phyloP scores from a whole-genome alignment of 2,797 vertebrate genomes.

The Poeciliopsis paucimaculata region DNA sequence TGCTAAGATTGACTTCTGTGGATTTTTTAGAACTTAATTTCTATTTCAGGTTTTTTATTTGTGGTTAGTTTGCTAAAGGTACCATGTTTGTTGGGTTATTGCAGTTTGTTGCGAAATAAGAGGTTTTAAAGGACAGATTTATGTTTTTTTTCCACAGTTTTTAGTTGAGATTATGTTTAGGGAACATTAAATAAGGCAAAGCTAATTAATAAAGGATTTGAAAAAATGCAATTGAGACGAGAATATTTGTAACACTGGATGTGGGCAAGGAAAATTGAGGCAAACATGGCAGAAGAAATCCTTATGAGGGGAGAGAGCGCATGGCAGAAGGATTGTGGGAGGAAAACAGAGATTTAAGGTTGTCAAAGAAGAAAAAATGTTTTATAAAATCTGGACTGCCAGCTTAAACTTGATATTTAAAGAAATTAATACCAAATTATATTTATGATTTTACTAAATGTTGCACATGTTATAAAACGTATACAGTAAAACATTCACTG shows the following conservation, averaged over 20 bases:
- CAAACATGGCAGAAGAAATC: not conserved
- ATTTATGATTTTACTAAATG: not conserved
- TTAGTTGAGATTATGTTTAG: constrained; percentile 12
- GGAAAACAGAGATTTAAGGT: no score
- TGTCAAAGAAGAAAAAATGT: not conserved
- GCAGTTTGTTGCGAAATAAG: constrained; percentile 20
- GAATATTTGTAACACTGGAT: constrained; percentile 9
- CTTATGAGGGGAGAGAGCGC: not conserved
- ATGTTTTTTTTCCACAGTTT: not conserved
- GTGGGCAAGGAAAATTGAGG: not conserved
- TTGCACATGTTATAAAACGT: not conserved
- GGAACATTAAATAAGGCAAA: constrained; percentile 24
- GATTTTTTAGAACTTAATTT: constrained; percentile 30
- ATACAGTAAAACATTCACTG: not conserved
- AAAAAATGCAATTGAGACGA: not conserved
- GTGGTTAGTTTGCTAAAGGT: not conserved
- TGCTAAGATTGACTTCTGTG: constrained; percentile 34
- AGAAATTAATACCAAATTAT: not conserved
- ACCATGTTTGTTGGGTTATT: constrained; percentile 4
- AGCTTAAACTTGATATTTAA: not conserved
- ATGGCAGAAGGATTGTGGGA: not conserved
- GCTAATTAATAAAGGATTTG: constrained; percentile 28
- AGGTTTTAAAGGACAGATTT: constrained; percentile 14
- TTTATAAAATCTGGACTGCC: not conserved
- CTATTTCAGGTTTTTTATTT: constrained; percentile 21